These are phyloP conservation scores for Channa argus DNA, from an alignment of 2,113 vertebrate species.

Conservation along the genomic window DNA sequence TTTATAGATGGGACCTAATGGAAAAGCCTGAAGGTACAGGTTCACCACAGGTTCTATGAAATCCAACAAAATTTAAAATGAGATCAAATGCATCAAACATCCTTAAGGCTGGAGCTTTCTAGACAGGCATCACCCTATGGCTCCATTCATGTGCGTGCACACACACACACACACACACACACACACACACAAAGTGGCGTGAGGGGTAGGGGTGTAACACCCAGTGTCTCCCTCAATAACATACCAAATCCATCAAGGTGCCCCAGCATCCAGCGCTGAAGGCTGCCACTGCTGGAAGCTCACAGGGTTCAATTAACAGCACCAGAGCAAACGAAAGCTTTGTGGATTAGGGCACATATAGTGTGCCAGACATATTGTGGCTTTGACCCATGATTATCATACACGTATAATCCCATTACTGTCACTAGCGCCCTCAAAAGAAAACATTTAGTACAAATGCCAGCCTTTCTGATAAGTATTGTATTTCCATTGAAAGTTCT, in stretches of 20 bases:
- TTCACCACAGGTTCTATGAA: neutral
- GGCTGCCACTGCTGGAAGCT: slow-evolving; percentile 49
- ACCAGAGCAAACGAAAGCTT: slow-evolving; percentile 41
- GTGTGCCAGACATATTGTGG: slow-evolving; percentile 4
- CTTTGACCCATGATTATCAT: slow-evolving; percentile 42
- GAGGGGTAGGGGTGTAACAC: slow-evolving; percentile 56
- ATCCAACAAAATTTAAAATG: neutral
- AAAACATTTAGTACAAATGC: slow-evolving; percentile 5
- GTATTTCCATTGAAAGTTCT: neutral
- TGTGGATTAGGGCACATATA: slow-evolving; percentile 34
- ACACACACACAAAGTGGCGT: slow-evolving; percentile 20
- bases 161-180: slow-evolving; percentile 27
- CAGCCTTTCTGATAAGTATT: neutral
- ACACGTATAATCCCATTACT: slow-evolving; percentile 41
- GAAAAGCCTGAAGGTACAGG: neutral
- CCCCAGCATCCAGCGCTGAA: slow-evolving; percentile 49
- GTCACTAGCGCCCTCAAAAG: slow-evolving; percentile 10
- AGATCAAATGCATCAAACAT: slow-evolving; percentile 31
- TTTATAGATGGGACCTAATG: neutral
- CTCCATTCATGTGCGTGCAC: slow-evolving; percentile 43
- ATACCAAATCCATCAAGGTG: slow-evolving; percentile 79
- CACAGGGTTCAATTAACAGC: slow-evolving; percentile 63
- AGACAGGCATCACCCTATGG: slow-evolving; percentile 1
- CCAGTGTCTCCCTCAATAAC: slow-evolving; percentile 75
- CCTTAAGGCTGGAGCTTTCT: slow-evolving; percentile 23